A percentile compares a stretch with the other conserved stretches of the same genome.
phyloP scores from a whole-genome alignment of 2,888 invertebrate genomes.

The Meliscaeva auricollis region DNA sequence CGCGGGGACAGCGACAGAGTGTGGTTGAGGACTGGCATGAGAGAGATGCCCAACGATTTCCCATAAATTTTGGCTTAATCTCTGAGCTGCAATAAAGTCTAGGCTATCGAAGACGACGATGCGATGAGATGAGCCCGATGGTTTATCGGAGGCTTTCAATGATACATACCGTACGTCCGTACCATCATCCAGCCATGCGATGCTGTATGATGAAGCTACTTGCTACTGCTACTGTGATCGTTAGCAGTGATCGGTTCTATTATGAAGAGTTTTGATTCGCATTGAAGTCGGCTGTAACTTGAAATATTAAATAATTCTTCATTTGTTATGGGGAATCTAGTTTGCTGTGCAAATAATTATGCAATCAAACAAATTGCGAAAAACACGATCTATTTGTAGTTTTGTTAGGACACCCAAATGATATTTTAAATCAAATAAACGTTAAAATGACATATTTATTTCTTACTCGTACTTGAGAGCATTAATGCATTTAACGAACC shows the following conservation, averaged over 20 bases:
- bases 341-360: too few relatives aligned
- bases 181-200: neutral
- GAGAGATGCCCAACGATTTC: conserved; percentile 57
- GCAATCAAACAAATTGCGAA: too few relatives aligned
- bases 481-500: too few relatives aligned
- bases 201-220: conserved; percentile 14
- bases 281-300: conserved; percentile 13
- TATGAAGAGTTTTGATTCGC: neutral
- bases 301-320: too few relatives aligned
- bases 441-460: too few relatives aligned
- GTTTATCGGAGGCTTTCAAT: neutral
- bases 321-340: too few relatives aligned
- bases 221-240: conserved; percentile 12
- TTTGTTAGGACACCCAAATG: too few relatives aligned
- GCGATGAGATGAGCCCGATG: conserved; percentile 10
- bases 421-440: too few relatives aligned
- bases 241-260: conserved; percentile 1
- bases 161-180: neutral
- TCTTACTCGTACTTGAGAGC: too few relatives aligned
- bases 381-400: too few relatives aligned
- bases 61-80: conserved; percentile 63
- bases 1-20: neutral
- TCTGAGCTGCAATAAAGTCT: conserved; percentile 30
- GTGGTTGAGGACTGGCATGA: neutral
- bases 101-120: too few relatives aligned